Evolutionary conservation across 2,113 vertebrate species (phyloP), one percentile per base, ranked within the genome.

Genomic region (Nothobranchius furzeri): DNA sequence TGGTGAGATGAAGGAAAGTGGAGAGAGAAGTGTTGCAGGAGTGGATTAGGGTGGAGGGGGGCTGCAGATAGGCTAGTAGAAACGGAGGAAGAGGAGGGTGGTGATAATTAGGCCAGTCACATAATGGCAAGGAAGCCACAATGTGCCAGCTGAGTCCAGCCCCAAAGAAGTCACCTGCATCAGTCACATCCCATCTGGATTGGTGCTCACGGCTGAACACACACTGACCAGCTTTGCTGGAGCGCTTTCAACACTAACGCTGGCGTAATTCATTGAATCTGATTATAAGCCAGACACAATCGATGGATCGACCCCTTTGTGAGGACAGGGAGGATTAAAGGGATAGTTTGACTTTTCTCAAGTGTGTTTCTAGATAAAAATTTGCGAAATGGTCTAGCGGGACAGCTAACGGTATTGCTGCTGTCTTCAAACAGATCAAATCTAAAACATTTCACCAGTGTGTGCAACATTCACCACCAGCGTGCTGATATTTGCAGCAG

Each of bases 61-160:
- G 71, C 50, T 79, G 82, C 62, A 72, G 83, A 83, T 76, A 76
- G 35, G 73, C 59, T 15, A n/a, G 55, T 35, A 47, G 61, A 60
- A 20, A 13, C 6, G 51, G 50, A 7, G 43, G 25, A 8, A 25
- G 24, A 1, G 15, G 17, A 11, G 10, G 53, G 40, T 12, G n/a
- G 75, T 74, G 82, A 85, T 91, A 89, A 91, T 92, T 92, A 89
- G 87, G 84, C 82, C 87, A 75, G 85, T 86, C 88, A 74, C 84
- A 82, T 86, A 88, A 91, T 88, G 86, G 87, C 64, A 67, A 85
- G 37, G 78, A 71, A 79, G 67, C 82, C 83, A 75, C 82, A 83
- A 78, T 77, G 78, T 73, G 75, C 75, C 90, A 90, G 91, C 89
- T 90, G 90, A 64, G 82, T 81, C 86, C 85, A 75, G 78, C 78